phyloP scores from a whole-genome alignment of 2,888 invertebrate genomes.

The Synergus laeviventris region DNA sequence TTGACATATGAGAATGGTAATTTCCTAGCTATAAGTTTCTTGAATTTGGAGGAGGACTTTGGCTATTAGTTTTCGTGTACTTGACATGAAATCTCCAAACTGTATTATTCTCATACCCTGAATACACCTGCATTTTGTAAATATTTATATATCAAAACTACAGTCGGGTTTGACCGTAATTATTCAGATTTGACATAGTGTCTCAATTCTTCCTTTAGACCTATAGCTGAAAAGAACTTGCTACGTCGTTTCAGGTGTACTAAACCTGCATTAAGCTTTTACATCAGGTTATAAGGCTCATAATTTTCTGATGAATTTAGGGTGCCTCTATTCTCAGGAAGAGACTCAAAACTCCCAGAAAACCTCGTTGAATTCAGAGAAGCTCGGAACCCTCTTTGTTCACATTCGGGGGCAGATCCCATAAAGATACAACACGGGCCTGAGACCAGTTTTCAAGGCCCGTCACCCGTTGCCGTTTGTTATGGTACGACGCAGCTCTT shows the following conservation, averaged over 20 bases:
- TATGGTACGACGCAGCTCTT: conserved; percentile 61
- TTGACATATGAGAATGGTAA: too few species aligned
- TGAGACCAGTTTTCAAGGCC: conserved; percentile 69
- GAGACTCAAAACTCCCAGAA: conserved; percentile 71
- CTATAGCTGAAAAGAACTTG: background rate
- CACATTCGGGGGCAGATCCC: conserved; percentile 60
- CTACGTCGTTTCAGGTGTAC: background rate
- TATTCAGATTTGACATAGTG: background rate
- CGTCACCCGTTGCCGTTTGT: conserved; percentile 64
- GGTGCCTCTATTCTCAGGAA: conserved; percentile 62
- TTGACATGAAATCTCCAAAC: background rate
- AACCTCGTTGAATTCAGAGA: conserved; percentile 69
- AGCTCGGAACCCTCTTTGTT: conserved; percentile 57
- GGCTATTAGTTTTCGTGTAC: background rate
- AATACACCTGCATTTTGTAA: background rate
- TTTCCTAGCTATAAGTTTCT: too few species aligned
- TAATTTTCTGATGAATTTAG: conserved; percentile 31
- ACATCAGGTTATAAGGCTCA: conserved; percentile 11
- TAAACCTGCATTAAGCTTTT: background rate
- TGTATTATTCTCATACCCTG: background rate
- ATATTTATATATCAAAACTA: background rate
- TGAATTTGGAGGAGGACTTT: too few species aligned
- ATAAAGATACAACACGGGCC: conserved; percentile 65
- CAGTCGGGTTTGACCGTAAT: background rate
- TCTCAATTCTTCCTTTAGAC: background rate